These are phyloP conservation scores for Chironex yamaguchii DNA, from an alignment of 30 jellyfish, hydroid and myxozoan species.

Conservation along the genomic window DNA sequence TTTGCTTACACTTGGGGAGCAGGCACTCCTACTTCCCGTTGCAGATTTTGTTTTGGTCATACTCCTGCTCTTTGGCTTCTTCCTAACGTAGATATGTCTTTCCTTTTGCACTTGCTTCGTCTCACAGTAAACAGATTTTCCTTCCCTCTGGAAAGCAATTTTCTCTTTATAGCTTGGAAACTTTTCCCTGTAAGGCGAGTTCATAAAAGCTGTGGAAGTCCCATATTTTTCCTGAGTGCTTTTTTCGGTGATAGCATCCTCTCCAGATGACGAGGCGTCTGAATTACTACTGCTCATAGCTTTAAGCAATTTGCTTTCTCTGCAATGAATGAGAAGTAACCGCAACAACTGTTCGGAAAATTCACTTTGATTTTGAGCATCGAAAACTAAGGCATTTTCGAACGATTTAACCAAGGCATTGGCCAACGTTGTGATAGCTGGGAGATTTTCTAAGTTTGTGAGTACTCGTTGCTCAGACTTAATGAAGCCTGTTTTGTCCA, in stretches of 20 bases:
- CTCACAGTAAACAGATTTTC: not conserved
- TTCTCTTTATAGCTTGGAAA: not conserved
- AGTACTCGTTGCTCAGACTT: not conserved
- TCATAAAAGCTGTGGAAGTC: not conserved
- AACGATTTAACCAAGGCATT: constrained; percentile 19
- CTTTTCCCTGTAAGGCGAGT: not conserved
- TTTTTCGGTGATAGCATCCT: not conserved
- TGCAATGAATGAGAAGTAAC: not conserved
- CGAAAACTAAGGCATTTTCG: constrained; percentile 25
- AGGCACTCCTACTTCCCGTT: not conserved
- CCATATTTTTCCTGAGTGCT: not conserved
- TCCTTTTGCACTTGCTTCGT: not conserved
- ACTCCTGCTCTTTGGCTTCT: not conserved
- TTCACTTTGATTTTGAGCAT: not conserved
- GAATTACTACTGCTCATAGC: constrained; percentile 1
- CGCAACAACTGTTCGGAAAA: constrained; percentile 24
- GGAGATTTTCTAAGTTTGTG: not conserved
- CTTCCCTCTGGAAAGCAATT: not conserved
- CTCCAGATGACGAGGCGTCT: constrained; percentile 55
- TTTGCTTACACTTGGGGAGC: not conserved
- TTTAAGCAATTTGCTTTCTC: not conserved
- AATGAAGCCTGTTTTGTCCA: constrained; percentile 32
- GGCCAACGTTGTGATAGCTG: constrained; percentile 48
- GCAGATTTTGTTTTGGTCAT: not conserved
- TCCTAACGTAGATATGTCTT: not conserved